These are phyloP conservation scores for Dipodomys merriami DNA, from an alignment of 2,113 vertebrate species.

Conservation along the genomic window DNA sequence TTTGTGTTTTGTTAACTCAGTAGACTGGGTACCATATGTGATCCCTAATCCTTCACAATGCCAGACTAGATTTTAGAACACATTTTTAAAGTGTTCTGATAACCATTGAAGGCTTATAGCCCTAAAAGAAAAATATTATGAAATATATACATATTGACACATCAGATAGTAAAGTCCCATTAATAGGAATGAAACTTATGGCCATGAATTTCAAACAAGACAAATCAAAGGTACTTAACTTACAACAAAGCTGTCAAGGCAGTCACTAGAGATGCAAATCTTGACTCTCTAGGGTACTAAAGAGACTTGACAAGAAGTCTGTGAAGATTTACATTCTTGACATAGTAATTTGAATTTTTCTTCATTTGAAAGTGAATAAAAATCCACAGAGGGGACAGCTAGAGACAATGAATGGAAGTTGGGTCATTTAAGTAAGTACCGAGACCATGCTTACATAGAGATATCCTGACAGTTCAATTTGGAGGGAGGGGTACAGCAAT, in stretches of 20 bases:
- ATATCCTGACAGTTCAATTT: conserved; percentile 26
- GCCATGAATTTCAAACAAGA: not conserved
- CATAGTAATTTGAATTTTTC: conserved; percentile 33
- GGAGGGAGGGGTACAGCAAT: not conserved
- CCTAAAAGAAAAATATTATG: conserved; percentile 22
- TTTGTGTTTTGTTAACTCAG: not conserved
- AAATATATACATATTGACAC: not conserved
- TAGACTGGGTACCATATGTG: not conserved
- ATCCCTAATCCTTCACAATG: not conserved
- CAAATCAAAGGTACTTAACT: conserved; percentile 9
- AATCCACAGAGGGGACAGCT: not conserved
- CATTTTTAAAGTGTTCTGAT: conserved; percentile 30
- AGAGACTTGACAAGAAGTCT: conserved; percentile 3
- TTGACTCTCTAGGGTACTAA: not conserved
- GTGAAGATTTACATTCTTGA: conserved; percentile 1
- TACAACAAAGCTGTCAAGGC: not conserved
- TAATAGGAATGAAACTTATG: conserved; percentile 36
- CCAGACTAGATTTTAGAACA: not conserved
- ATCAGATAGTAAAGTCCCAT: not conserved
- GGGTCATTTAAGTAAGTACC: not conserved
- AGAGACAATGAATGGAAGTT: not conserved
- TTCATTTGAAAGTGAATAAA: conserved; percentile 33
- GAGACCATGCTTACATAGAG: not conserved
- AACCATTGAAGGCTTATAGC: conserved; percentile 31
- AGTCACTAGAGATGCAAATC: conserved; percentile 12